Conservation (phyloP, 2,797 vertebrate species). For the Mastacembelus armatus region DNA sequence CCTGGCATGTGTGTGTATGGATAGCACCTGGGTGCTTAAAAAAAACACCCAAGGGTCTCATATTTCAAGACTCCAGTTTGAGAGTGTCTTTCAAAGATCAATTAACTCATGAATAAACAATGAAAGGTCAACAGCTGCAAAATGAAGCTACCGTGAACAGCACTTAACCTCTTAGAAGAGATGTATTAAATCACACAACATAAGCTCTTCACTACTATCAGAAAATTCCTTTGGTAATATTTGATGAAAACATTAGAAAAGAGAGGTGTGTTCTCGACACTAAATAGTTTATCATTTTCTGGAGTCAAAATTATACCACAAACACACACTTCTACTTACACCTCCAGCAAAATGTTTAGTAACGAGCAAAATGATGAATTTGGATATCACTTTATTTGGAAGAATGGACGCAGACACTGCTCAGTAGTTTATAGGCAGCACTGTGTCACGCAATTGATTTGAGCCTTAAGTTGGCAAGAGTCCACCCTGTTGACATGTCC, state of each 20-base stretch:
- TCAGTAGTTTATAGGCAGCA: constrained; percentile 18
- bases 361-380: neutral
- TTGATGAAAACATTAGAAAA: neutral
- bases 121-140: constrained; percentile 50
- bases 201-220: neutral
- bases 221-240: neutral
- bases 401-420: constrained; percentile 6
- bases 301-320: neutral
- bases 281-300: neutral
- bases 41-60: constrained; percentile 44
- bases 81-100: constrained; percentile 49
- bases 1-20: constrained; percentile 4
- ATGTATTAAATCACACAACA: neutral
- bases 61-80: constrained; percentile 52
- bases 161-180: constrained; percentile 10
- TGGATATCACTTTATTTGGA: constrained; percentile 3
- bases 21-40: constrained; percentile 21
- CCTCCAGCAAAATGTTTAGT: neutral
- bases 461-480: constrained; percentile 12
- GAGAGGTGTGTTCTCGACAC: neutral
- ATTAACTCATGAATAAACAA: constrained; percentile 69
- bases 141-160: constrained; percentile 12
- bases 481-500: constrained; percentile 38
- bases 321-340: neutral
- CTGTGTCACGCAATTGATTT: constrained; percentile 3